Evolutionary conservation across 2,113 vertebrate species (phyloP), one percentile per base, ranked within the genome.

Genomic region (Mastomys natalensis): DNA sequence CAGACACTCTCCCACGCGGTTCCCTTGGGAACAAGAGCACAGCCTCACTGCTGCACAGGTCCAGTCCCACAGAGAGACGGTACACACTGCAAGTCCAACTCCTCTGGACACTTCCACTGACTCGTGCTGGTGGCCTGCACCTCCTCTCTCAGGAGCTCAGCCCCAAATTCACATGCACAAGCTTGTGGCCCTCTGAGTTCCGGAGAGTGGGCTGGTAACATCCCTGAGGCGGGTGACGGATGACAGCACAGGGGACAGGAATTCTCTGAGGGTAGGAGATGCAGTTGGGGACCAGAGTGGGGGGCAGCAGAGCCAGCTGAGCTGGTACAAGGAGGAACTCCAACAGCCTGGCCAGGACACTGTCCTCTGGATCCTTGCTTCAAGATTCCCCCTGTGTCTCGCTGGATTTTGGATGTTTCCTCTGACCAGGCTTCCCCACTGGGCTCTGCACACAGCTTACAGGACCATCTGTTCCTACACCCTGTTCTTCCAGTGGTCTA

Each of bases 51-150:
- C 29, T 7, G 2, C 24, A 1, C 9, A 24, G 24, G 37, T 5
- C 2, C 17, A 5, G 58, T 43, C 12, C 7, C 34, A 29, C 17
- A 7, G 0, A 3, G 19, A 53, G 77, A 22, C n/a, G 3, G 21
- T 24, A 40, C 40, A 4, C 9, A 40, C 31, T 5, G 22, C 15
- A 40, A 29, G 5, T 26, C 64, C 26, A 1, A 0, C 15, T 3
- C 26, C 62, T 58, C 64, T 0, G 0, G 77, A 1, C 2, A 4
- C 10, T 2, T 3, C 26, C n/a, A 11, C 0, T 1, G 43, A 29
- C 48, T 15, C 37, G 0, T 2, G 3, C 21, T 31, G 26, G 1
- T 53, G 80, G 34, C 7, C 4, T 51, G 3, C 0, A 0, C 7
- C 45, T 72, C 1, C 1, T 5, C 0, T 13, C 45, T 60, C 2